These are phyloP conservation scores for Dendropsophus ebraccatus DNA, from an alignment of 2,113 vertebrate genomes.

Conservation along the genomic window DNA sequence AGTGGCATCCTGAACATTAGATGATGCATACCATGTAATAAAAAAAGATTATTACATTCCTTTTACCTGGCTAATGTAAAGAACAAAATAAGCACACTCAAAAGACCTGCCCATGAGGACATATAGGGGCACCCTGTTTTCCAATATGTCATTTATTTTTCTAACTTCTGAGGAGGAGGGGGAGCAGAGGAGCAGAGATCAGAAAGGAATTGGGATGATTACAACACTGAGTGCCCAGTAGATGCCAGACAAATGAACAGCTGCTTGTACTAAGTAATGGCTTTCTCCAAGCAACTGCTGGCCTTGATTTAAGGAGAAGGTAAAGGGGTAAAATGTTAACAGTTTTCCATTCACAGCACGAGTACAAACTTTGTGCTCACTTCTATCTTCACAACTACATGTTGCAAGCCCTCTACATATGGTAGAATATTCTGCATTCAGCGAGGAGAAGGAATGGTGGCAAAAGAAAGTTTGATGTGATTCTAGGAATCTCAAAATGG, in stretches of 20 bases:
- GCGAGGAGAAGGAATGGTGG: neutral
- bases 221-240: neutral
- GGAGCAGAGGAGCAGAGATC: no score
- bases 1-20: neutral
- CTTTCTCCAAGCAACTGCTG: constrained; percentile 32
- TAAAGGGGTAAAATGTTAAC: neutral
- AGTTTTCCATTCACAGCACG: neutral
- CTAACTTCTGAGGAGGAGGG: no score
- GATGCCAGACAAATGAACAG: constrained; percentile 32
- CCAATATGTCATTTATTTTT: no score
- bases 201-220: neutral
- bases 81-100: no score
- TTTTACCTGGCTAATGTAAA: no score
- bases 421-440: neutral
- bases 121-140: no score
- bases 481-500: constrained; percentile 11
- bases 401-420: no score
- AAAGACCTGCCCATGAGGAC: no score
- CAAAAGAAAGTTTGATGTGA: constrained; percentile 32
- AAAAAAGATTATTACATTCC: neutral
- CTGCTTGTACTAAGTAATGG: neutral
- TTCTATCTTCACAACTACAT: no score
- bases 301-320: constrained; percentile 21
- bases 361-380: neutral
- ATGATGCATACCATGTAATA: neutral